Conservation (phyloP, 2,113 vertebrate species). For the Illadopsis cleaveri region DNA sequence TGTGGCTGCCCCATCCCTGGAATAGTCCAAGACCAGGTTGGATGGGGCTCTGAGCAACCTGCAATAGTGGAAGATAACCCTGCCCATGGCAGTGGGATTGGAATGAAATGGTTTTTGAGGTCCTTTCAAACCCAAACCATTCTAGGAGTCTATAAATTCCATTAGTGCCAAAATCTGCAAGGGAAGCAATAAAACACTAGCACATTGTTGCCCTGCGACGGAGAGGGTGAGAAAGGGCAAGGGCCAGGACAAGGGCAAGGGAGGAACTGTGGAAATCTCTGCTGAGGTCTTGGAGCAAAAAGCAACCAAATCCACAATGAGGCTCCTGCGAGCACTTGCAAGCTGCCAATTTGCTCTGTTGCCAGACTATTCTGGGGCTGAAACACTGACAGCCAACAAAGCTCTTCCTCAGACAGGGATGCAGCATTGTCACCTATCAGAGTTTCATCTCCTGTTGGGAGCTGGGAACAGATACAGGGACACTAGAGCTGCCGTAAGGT, state of each 20-base stretch:
- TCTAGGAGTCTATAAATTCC: neutral
- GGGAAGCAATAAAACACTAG: neutral
- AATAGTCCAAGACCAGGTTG: neutral
- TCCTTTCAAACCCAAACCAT: neutral
- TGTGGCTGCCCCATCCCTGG: neutral
- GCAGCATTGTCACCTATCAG: neutral
- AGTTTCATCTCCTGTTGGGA: neutral
- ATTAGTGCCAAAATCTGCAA: neutral
- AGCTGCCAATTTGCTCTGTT: neutral
- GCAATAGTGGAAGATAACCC: neutral
- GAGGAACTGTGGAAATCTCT: neutral
- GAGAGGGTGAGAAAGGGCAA: neutral
- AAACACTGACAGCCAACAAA: neutral
- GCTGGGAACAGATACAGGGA: neutral
- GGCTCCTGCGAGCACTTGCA: neutral
- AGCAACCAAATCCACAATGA: neutral
- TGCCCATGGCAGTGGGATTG: neutral
- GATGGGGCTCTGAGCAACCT: neutral
- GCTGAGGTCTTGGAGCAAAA: neutral
- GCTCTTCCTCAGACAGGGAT: neutral
- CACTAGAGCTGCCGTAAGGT: neutral
- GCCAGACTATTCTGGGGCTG: neutral
- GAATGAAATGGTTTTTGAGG: neutral
- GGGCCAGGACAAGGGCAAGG: neutral
- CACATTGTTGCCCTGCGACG: neutral